phyloP scores from a whole-genome alignment of 2,113 vertebrate species.

The Axis porcinus region DNA sequence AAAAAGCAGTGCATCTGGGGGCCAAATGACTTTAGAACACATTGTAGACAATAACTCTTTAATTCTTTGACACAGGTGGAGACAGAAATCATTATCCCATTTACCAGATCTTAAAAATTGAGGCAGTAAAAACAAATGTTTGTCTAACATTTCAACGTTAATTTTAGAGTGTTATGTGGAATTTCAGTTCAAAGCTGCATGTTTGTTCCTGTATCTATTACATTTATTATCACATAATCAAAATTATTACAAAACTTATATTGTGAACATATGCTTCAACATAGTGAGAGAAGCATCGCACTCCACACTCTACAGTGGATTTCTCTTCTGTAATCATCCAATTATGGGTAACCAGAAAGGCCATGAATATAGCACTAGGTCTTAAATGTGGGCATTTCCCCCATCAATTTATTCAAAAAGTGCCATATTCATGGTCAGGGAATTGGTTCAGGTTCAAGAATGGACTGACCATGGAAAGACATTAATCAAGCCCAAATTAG shows the following conservation, averaged over 20 bases:
- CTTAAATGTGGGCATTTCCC: slow-evolving; percentile 59
- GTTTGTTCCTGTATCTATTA: neutral
- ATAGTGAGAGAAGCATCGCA: neutral
- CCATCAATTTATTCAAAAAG: slow-evolving; percentile 65
- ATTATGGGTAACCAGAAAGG: slow-evolving; percentile 53
- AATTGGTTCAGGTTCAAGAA: slow-evolving; percentile 70
- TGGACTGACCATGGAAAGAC: slow-evolving; percentile 68
- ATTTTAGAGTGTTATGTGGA: slow-evolving; percentile 22
- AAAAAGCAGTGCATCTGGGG: slow-evolving; percentile 62
- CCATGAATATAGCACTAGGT: neutral
- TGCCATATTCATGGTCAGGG: slow-evolving; percentile 55
- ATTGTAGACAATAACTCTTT: neutral
- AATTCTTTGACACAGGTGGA: slow-evolving; percentile 1
- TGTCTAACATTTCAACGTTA: slow-evolving; percentile 13
- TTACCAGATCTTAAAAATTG: slow-evolving; percentile 45
- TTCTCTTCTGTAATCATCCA: slow-evolving; percentile 58
- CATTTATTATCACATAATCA: neutral
- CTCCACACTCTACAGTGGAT: neutral
- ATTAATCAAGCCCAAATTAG: slow-evolving; percentile 67
- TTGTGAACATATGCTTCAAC: neutral
- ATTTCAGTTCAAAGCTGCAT: slow-evolving; percentile 24
- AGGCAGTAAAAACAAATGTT: slow-evolving; percentile 23
- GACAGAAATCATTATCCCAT: slow-evolving; percentile 50
- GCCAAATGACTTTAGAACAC: slow-evolving; percentile 63
- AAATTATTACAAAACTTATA: neutral